A percentile compares a stretch with the other conserved stretches of the same genome.
Conservation (phyloP, 2,113 vertebrate genomes). For the Phasianus colchicus region DNA sequence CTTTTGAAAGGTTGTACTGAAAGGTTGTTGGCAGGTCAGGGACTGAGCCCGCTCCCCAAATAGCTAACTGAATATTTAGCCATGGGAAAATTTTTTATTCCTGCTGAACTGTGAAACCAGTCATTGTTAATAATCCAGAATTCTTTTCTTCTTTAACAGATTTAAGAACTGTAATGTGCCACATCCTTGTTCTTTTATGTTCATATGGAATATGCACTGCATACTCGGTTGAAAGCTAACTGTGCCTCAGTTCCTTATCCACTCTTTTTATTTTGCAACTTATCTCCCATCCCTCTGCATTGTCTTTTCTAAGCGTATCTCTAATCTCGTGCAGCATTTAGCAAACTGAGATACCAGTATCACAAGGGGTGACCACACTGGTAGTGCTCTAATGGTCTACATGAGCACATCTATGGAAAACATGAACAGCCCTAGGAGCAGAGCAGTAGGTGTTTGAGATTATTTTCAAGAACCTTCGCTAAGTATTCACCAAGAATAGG, state of each 20-base stretch:
- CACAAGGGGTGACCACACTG: neutral
- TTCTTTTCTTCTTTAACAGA: conserved; percentile 38
- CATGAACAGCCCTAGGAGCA: conserved; percentile 2
- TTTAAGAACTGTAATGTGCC: conserved; percentile 41
- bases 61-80: neutral
- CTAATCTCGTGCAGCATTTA: conserved; percentile 29
- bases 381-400: neutral
- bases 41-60: neutral
- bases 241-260: conserved; percentile 29
- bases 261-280: conserved; percentile 25
- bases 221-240: conserved; percentile 50
- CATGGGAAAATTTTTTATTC: neutral
- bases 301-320: conserved; percentile 34
- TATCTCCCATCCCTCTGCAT: conserved; percentile 40
- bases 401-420: neutral
- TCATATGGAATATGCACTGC: neutral
- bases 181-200: neutral
- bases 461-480: conserved; percentile 54
- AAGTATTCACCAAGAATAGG: conserved; percentile 65
- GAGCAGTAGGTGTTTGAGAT: conserved; percentile 50
- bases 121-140: neutral
- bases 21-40: neutral
- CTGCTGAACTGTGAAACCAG: neutral
- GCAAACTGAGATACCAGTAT: neutral
- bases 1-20: neutral